Evolutionary conservation across 2,888 invertebrate species (phyloP).

Genomic region (Rhagonycha fulva): DNA sequence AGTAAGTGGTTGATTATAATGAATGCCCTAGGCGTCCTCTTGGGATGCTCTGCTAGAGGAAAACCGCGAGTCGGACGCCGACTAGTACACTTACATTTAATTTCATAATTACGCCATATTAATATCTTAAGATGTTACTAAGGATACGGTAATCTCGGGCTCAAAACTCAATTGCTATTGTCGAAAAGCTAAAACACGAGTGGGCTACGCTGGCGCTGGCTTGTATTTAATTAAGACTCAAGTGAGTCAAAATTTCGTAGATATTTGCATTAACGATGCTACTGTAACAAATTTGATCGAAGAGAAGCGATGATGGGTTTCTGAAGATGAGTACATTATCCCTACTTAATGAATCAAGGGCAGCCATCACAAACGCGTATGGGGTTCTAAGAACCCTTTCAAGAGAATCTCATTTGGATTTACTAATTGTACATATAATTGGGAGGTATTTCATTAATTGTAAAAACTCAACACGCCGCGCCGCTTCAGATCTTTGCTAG

Average conservation of each 20-base stretch:
- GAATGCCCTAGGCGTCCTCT: conserved; percentile 41
- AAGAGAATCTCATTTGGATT: conserved; percentile 1
- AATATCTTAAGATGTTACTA: conserved; percentile 52
- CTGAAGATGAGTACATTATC: conserved; percentile 8
- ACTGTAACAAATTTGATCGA: conserved; percentile 20
- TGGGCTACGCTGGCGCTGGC: background rate
- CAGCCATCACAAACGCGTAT: conserved; percentile 4
- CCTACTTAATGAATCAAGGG: conserved; percentile 11
- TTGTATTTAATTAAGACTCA: conserved; percentile 30
- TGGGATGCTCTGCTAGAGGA: conserved; percentile 9
- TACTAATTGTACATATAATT: background rate
- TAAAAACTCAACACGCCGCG: background rate
- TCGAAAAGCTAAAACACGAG: conserved; percentile 10
- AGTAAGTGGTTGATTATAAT: conserved; percentile 49
- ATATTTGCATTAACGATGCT: conserved; percentile 11
- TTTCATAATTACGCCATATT: conserved; percentile 51
- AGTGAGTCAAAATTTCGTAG: conserved; percentile 24
- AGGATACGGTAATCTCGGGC: conserved; percentile 47
- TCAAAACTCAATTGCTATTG: conserved; percentile 32
- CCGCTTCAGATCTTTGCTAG: background rate
- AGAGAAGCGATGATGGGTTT: conserved; percentile 1
- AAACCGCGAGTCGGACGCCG: conserved; percentile 15
- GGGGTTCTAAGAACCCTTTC: conserved; percentile 4
- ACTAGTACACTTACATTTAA: conserved; percentile 37
- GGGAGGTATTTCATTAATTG: background rate